phyloP scores from a whole-genome alignment of 2,797 vertebrate genomes.

The Artibeus lituratus region DNA sequence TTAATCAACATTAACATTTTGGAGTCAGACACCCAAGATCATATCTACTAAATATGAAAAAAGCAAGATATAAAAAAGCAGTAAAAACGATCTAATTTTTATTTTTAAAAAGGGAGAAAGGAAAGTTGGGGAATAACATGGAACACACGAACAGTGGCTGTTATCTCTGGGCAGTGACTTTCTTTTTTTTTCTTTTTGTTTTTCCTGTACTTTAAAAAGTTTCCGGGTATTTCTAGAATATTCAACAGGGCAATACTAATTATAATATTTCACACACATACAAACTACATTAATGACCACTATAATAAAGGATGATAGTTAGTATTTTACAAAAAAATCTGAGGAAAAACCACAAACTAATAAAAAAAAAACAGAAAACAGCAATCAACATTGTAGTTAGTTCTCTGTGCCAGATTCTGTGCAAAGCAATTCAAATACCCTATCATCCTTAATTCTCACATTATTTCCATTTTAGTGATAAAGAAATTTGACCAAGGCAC shows the following conservation, averaged over 20 bases:
- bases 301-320: not conserved
- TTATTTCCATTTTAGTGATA: constrained; percentile 16
- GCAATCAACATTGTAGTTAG: not conserved
- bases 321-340: not conserved
- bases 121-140: not conserved
- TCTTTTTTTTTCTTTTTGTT: not conserved
- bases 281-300: not conserved
- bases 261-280: not conserved
- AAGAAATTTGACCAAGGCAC: not conserved
- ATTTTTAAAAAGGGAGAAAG: not conserved
- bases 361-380: not conserved
- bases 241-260: not conserved
- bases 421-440: not conserved
- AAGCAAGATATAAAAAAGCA: not conserved
- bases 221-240: not conserved
- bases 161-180: not conserved
- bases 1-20: not conserved
- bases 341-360: constrained; percentile 1
- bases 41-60: not conserved
- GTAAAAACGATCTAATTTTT: not conserved
- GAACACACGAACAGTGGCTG: not conserved
- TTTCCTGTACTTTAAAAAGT: not conserved
- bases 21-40: not conserved
- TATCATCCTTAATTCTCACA: not conserved
- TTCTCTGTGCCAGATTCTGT: not conserved